phyloP scores from a whole-genome alignment of 2,888 invertebrate species.

The Oasisia sp. region DNA sequence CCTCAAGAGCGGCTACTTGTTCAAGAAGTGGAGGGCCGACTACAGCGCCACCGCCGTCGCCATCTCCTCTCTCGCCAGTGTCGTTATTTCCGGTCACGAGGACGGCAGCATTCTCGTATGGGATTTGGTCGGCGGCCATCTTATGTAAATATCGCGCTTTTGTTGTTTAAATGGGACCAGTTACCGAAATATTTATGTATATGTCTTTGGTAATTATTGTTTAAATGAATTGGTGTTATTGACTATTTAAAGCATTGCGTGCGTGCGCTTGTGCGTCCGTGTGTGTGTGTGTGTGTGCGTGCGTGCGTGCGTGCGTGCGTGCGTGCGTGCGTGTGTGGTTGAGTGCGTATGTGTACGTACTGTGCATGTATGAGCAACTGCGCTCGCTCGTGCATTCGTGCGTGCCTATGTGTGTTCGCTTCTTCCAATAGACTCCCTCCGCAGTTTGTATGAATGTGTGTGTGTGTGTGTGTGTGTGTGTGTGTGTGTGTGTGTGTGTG shows the following conservation, averaged over 20 bases:
- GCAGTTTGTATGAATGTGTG: too few relatives aligned
- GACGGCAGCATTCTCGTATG: slow-evolving; percentile 85
- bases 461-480: too few relatives aligned
- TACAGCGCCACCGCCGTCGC: slow-evolving; percentile 86
- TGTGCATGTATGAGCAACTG: background rate
- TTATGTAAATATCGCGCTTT: slow-evolving; percentile 47
- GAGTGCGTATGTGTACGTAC: background rate
- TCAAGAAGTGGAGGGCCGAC: slow-evolving; percentile 91
- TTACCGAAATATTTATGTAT: background rate
- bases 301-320: too few relatives aligned
- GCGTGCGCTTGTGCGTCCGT: too few relatives aligned
- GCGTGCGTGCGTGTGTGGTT: background rate
- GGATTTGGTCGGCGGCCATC: slow-evolving; percentile 82
- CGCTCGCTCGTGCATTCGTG: background rate
- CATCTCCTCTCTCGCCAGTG: slow-evolving; percentile 84
- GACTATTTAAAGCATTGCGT: too few relatives aligned
- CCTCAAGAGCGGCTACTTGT: slow-evolving; percentile 87
- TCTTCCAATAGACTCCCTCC: background rate
- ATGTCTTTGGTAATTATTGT: background rate
- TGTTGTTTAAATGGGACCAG: background rate
- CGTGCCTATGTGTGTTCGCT: background rate
- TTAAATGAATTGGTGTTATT: background rate
- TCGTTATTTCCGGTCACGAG: slow-evolving; percentile 85
- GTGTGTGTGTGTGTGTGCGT: too few relatives aligned
- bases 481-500: too few relatives aligned